phyloP scores from a whole-genome alignment of 2,113 vertebrate genomes.

The Salvelinus sp. region DNA sequence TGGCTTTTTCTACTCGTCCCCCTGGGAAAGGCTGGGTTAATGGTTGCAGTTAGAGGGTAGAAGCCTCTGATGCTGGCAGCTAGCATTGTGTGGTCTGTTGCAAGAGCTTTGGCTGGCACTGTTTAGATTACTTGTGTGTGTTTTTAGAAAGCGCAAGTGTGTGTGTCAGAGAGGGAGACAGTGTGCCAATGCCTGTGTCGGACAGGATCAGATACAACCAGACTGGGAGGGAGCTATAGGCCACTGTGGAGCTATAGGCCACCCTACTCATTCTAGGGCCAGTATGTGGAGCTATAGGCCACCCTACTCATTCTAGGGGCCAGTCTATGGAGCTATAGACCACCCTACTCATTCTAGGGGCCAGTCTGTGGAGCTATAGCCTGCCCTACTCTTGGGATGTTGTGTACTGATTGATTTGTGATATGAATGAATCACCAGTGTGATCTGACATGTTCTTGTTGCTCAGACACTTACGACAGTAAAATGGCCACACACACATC shows the following conservation, averaged over 20 bases:
- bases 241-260: too few relatives aligned
- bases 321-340: too few relatives aligned
- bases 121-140: slow-evolving; percentile 11
- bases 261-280: too few relatives aligned
- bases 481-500: neutral
- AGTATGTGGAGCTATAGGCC: too few relatives aligned
- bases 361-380: too few relatives aligned
- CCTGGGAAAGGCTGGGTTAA: neutral
- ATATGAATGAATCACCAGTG: neutral
- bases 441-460: neutral
- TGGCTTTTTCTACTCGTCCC: neutral
- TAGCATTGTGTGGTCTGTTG: slow-evolving; percentile 29
- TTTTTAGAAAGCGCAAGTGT: slow-evolving; percentile 17
- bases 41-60: neutral
- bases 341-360: too few relatives aligned
- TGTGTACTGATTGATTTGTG: neutral
- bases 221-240: slow-evolving; percentile 17
- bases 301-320: too few relatives aligned
- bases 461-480: neutral
- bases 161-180: slow-evolving; percentile 20
- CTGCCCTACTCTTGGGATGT: neutral
- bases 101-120: slow-evolving; percentile 15
- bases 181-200: neutral
- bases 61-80: slow-evolving; percentile 37
- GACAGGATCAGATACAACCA: slow-evolving; percentile 16